Evolutionary conservation across 2,113 vertebrate species (phyloP).

Genomic region (Panurus biarmicus): DNA sequence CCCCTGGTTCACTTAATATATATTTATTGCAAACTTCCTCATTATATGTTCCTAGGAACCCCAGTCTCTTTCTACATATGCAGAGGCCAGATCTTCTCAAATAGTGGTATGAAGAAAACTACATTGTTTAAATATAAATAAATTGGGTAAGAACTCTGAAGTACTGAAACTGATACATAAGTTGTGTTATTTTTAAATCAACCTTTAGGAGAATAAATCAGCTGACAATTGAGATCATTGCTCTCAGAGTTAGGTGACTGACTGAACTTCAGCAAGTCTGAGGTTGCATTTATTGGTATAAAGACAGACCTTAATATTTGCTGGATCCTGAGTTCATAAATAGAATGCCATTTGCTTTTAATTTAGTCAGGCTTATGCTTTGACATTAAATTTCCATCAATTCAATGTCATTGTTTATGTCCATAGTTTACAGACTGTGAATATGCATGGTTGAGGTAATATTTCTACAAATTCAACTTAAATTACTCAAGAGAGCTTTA

Average conservation of each 20-base stretch:
- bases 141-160: neutral
- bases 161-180: neutral
- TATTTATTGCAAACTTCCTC: neutral
- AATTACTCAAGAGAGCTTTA: neutral
- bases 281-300: neutral
- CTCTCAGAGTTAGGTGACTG: neutral
- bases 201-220: neutral
- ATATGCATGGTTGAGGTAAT: neutral
- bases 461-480: neutral
- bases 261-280: neutral
- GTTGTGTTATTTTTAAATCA: neutral
- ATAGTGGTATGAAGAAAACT: neutral
- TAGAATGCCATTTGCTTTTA: neutral
- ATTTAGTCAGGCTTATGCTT: neutral
- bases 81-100: neutral
- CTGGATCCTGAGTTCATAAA: neutral
- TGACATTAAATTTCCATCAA: neutral
- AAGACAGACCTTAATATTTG: neutral
- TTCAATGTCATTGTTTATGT: neutral
- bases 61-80: neutral
- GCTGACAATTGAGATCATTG: neutral
- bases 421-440: neutral
- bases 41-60: neutral
- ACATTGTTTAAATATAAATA: neutral
- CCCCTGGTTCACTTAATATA: neutral